Evolutionary conservation across 2,113 vertebrate species (phyloP), one percentile per base, ranked within the genome.

Genomic region (Fukomys damarensis): DNA sequence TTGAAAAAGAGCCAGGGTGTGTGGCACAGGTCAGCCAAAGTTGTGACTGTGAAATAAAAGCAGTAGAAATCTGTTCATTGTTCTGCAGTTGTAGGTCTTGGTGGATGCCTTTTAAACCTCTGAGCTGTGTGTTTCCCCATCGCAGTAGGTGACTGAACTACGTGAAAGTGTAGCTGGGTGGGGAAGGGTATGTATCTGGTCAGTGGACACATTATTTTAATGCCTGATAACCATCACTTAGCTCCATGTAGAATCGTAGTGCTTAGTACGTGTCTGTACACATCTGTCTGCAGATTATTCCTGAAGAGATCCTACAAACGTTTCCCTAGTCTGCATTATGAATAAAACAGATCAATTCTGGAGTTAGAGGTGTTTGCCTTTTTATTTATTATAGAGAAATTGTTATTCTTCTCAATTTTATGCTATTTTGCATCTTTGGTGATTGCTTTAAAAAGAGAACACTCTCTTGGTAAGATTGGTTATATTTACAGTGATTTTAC

Each of bases 11-110:
- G 86, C 97, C 84, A 93, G 70, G 93, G 77, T 96, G 5, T 46
- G 19, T 91, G 35, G 49, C 79, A 83, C 13, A 72, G 95, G 96
- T 97, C 97, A 96, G 58, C 58, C 61, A 97, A 38, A 95, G 93
- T 98, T 93, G 95, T 89, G 56, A 97, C 97, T 98, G 35, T 97
- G 89, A 98, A 96, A 74, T 63, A 83, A 94, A 87, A 97, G 98
- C 86, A 0, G 85, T 98, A 97, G 91, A 96, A 98, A 98, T 98
- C 93, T 97, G 96, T 98, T 97, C 97, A 86, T 98, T 98, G 95
- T 96, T 98, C 95, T 97, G 74, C 98, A 98, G 98, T 98, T 98
- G 97, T 22, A 86, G 93, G 76, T 85, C 98, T 97, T 82, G 90
- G 98, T 89, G 97, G 95, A 87, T 98, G 93, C 97, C 86, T 97